phyloP scores from a whole-genome alignment of 2,888 invertebrate genomes.

The Arctia plantaginis region DNA sequence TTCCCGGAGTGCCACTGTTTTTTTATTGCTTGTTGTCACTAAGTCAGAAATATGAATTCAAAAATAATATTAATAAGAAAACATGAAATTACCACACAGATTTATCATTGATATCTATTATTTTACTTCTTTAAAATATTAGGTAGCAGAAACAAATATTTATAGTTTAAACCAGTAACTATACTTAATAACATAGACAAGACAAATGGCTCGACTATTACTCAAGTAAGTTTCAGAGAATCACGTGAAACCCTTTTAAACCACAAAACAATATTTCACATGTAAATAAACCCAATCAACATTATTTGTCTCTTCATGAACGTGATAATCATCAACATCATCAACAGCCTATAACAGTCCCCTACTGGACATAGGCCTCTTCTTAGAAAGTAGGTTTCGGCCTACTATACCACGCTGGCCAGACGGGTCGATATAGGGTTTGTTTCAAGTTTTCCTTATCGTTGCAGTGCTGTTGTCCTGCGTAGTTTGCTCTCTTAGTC shows the following conservation, averaged over 20 bases:
- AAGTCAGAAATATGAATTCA: not conserved
- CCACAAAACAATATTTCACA: not conserved
- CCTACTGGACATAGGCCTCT: no score
- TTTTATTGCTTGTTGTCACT: not conserved
- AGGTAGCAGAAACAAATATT: not conserved
- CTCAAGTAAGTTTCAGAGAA: slow-evolving; percentile 6
- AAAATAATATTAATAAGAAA: not conserved
- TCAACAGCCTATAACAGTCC: no score
- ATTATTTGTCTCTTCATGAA: not conserved
- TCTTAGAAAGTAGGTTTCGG: no score
- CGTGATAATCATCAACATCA: not conserved
- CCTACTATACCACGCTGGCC: no score
- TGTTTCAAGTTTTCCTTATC: no score
- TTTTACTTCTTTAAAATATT: not conserved
- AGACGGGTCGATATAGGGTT: no score
- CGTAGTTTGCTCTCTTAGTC: no score
- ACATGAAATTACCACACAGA: not conserved
- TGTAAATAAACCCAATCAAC: not conserved
- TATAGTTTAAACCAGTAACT: not conserved
- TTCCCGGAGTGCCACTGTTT: no score
- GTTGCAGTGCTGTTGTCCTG: no score
- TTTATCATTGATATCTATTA: not conserved
- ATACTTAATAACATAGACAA: not conserved
- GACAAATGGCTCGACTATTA: not conserved
- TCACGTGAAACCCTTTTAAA: slow-evolving; percentile 1